phyloP scores from a whole-genome alignment of 2,888 invertebrate species.

The Ennomos erosarius region DNA sequence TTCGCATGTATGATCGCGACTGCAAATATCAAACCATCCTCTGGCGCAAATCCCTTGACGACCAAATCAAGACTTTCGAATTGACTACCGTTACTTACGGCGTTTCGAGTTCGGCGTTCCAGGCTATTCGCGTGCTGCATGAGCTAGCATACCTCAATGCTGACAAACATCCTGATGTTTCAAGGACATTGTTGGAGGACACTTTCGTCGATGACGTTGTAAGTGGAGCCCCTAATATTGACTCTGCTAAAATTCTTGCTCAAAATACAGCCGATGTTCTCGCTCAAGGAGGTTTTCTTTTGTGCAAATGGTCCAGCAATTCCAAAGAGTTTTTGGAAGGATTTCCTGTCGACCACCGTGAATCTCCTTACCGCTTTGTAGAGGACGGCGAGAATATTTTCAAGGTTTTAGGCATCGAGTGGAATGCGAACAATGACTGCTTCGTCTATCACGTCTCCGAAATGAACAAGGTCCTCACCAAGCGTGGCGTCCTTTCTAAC shows the following conservation, averaged over 20 bases:
- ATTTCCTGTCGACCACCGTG: neutral
- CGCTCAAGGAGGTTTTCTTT: neutral
- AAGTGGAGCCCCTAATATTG: no score
- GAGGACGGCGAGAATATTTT: neutral
- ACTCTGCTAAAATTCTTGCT: no score
- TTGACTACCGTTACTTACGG: no score
- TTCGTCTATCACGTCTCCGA: neutral
- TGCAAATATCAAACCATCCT: neutral
- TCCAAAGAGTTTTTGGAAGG: neutral
- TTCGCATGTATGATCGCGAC: neutral
- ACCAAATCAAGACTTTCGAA: no score
- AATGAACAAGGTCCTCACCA: neutral
- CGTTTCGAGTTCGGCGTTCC: no score
- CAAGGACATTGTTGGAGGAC: no score
- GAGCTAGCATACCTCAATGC: no score
- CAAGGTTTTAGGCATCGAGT: neutral
- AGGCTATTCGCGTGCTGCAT: no score
- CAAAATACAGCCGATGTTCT: neutral
- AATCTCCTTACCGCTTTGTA: neutral
- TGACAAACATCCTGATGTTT: no score
- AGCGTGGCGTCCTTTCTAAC: neutral
- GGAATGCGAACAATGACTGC: neutral
- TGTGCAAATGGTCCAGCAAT: neutral
- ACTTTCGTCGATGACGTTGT: no score
- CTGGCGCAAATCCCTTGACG: no score